Conservation (phyloP, 2,113 vertebrate species). For the Carassius auratus region DNA sequence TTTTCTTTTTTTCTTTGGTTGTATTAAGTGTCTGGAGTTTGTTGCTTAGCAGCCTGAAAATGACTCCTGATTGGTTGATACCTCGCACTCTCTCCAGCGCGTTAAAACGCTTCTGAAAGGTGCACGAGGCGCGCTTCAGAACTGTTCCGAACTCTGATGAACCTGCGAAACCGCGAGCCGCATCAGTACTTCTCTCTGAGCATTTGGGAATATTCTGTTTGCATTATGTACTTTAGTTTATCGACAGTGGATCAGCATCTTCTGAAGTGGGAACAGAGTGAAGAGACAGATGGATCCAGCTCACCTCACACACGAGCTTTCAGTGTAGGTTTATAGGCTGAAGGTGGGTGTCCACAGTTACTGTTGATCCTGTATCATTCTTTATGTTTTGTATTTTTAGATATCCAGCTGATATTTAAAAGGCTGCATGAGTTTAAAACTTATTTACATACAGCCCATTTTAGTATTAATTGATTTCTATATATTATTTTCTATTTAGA, state of each 20-base stretch:
- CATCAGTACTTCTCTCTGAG: neutral
- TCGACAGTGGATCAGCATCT: neutral
- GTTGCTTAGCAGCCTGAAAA: constrained; percentile 63
- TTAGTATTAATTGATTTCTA: no score
- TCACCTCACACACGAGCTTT: constrained; percentile 3
- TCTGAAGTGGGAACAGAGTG: neutral
- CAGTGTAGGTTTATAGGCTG: constrained; percentile 30
- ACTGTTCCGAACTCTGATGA: constrained; percentile 20
- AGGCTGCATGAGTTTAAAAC: neutral
- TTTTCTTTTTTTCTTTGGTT: neutral
- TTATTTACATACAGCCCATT: no score
- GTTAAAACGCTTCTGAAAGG: constrained; percentile 39
- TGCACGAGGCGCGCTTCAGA: constrained; percentile 25
- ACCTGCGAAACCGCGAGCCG: neutral
- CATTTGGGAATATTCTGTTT: neutral
- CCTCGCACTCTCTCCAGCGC: constrained; percentile 10
- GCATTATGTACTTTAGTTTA: constrained; percentile 7
- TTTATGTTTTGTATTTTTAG: neutral
- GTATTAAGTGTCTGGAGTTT: constrained; percentile 44
- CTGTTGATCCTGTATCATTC: neutral
- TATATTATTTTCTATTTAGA: no score
- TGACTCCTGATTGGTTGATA: constrained; percentile 46
- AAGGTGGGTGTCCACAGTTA: constrained; percentile 36
- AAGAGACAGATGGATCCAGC: constrained; percentile 33
- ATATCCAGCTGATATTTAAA: neutral